Evolutionary conservation across 2,113 vertebrate genomes (phyloP), one percentile per base, ranked within the genome.

Genomic region (Eretmochelys imbricata): DNA sequence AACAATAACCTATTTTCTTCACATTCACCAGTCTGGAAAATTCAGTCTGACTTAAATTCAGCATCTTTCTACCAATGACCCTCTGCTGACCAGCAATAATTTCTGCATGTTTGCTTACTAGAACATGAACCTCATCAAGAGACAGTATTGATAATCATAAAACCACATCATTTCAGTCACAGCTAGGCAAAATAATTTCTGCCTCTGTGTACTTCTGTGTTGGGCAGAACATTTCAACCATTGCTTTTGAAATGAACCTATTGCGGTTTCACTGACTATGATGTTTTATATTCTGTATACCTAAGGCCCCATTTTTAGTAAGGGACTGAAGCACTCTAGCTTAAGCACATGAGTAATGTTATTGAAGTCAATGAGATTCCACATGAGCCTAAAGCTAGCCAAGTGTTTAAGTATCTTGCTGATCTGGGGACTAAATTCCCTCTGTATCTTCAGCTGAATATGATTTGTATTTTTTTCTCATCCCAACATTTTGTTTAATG

Each of bases 21-120:
- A 2, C 95, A 55, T 81, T 85, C 82, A 91, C 22, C 72, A 95
- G 81, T 86, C 89, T 91, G 87, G 89, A 97, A 97, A 95, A 97
- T 95, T 93, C 80, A 93, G 22, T 94, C 88, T 96, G 93, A 93
- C 87, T 95, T 65, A 94, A 85, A 80, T 84, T 91, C 94, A 93
- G 78, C 84, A 88, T 59, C 62, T 4, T 42, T 94, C 46, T 82
- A 42, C 75, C 89, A 78, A 84, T 31, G 19, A 96, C 9, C 76
- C 80, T 94, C 75, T 55, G 4, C 89, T 97, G 89, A 80, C 55
- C 76, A 89, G 80, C n/a, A 48, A 27, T 82, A 57, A 91, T 94
- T 94, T 84, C 72, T 24, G 82, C 53, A 3, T 86, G 96, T 95
- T 19, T 88, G 81, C 82, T 78, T 86, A 38, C 59, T 90, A 84